Base-by-base conservation (phyloP, 2,113 vertebrate genomes). In the Siniperca knerii region DNA sequence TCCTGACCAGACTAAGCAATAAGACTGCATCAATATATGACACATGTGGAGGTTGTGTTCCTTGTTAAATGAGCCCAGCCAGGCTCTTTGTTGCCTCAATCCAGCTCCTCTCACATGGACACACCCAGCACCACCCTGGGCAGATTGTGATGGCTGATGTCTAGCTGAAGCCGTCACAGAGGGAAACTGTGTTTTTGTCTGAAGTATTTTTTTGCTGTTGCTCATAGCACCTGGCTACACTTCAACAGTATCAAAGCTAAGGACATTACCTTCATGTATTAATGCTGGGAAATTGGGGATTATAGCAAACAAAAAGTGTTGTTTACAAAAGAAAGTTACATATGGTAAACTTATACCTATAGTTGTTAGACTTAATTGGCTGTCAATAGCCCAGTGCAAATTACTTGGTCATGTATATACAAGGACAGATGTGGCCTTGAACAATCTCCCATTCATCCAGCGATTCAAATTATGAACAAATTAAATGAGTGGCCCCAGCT, bases 21-120 rank as follows among this genome's bases (percentile, higher is more conserved):
- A 74, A 85, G 85, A 60, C 81, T 61, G 21, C 77, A 83, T 89
- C 84, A 91, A 86, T 85, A 90, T 81, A 64, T 86, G 87, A 85
- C 85, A 84, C 79, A 82, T 81, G 83, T 54, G 75, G 81, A 89
- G 73, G 81, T 87, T 21, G 10, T 54, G 75, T 84, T 79, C 73
- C 48, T 25, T 71, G 67, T 84, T 75, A 81, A 71, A 67, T 78
- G 79, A 82, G 46, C 42, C 25, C 61, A 55, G 74, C 18, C 23
- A 46, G 40, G n/a, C 25, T 58, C 46, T 50, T 64, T 81, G 52
- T 68, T 68, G 72, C 52, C 42, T 77, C 33, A 69, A 7, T 55
- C 46, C 64, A 25, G 35, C 35, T 66, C 50, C 25, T 50, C 77
- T 77, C 33, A 58, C 44, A 20, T 12, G 23, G 73, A 58, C 73